Conservation (phyloP, 2,113 vertebrate species). For the Pyxicephalus adspersus region DNA sequence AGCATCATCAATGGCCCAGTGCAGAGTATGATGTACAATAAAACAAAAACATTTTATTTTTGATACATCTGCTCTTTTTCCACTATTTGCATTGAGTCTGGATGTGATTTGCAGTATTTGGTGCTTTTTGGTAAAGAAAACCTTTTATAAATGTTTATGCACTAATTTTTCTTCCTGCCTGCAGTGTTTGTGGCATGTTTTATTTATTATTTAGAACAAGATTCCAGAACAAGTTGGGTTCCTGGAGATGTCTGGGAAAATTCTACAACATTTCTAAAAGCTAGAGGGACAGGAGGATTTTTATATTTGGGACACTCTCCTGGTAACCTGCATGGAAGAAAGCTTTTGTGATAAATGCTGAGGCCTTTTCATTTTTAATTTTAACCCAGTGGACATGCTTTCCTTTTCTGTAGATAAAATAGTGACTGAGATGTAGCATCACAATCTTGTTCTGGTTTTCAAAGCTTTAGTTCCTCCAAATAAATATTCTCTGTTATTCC, state of each 20-base stretch:
- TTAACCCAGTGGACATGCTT: not conserved
- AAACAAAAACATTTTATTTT: no score
- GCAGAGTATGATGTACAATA: no score
- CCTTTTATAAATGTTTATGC: not conserved
- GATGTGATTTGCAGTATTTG: not conserved
- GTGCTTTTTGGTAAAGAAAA: not conserved
- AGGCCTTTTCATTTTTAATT: not conserved
- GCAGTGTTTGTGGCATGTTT: slow-evolving; percentile 4
- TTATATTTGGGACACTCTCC: not conserved
- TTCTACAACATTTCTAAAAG: not conserved
- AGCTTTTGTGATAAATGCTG: not conserved
- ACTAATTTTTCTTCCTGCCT: not conserved
- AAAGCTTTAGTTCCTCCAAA: no score
- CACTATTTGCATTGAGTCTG: no score
- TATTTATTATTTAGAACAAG: not conserved
- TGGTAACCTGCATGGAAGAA: not conserved
- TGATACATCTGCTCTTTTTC: no score
- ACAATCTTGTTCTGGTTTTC: no score
- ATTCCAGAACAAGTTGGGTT: not conserved
- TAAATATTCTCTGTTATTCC: no score
- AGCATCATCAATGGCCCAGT: no score
- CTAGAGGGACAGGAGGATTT: not conserved
- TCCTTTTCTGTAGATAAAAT: no score
- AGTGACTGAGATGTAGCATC: no score
- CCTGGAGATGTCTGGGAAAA: not conserved